Base-by-base conservation (phyloP, 2,888 invertebrate genomes). In the Calameuta idolon region DNA sequence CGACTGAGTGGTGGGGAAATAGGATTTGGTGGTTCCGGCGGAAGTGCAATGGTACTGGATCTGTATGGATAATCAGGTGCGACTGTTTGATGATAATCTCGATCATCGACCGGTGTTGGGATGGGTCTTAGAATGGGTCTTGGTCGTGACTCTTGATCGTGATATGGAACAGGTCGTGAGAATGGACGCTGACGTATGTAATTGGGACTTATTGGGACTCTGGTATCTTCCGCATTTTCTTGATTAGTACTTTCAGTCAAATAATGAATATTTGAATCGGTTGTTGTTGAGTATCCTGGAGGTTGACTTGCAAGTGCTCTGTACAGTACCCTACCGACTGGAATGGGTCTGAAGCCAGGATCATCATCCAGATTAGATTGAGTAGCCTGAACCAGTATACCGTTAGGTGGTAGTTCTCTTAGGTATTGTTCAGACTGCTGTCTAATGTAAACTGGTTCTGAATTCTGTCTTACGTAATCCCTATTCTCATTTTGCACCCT, bases 1-100 rank as follows among this genome's bases (percentile, higher is more conserved):
- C 95, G 94, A 86, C 95, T 95, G 3, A 96, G 94, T 11, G 96
- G 96, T 12, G 95, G 94, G 75, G 94, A 93, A 73, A 95, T 95
- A 3, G 93, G 92, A 79, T 94, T 93, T 3, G 90, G 90, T 9
- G 93, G 92, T 78, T 93, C 93, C 1, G 91, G 90, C 69, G 93
- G 93, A n/a, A 91, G 74, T 23, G 89, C 86, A 4, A 90, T 80
- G 1, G 85, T 76, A 1, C 81, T 80, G 9, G 79, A 77, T 74
- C 89, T 82, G 77, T 90, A 89, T 3, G 85, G 86, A 80, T 91
- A 90, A 9, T 90, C 89, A 0, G 87, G 80, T 3, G 86, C 86
- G 0, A 86, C 81, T 23, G 83, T 78, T 1, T 85, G 85, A 76
- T 90, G 90, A 76, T 90, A 90, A 12, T 91, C 89, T 5, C 88